These are phyloP conservation scores for Tragelaphus buxtoni DNA, from an alignment of 2,113 vertebrate genomes.

Conservation along the genomic window DNA sequence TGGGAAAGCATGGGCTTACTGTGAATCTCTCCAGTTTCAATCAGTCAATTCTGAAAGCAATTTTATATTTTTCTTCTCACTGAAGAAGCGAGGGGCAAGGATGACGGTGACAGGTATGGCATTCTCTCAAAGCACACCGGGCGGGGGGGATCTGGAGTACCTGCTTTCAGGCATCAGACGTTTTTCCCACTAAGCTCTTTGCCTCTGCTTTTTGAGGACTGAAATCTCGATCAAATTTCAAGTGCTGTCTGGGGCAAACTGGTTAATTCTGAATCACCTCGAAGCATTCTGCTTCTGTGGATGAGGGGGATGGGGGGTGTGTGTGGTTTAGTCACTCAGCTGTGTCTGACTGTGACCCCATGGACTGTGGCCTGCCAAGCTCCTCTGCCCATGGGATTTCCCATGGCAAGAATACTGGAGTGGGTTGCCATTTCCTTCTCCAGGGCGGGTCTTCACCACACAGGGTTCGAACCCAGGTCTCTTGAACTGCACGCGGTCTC, in stretches of 20 bases:
- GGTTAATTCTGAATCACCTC: neutral
- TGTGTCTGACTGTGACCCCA: neutral
- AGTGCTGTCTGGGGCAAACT: neutral
- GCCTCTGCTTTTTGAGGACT: neutral
- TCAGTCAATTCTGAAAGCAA: neutral
- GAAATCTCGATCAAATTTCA: neutral
- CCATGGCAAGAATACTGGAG: neutral
- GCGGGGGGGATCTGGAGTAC: neutral
- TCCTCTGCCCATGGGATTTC: neutral
- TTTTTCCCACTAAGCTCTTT: neutral
- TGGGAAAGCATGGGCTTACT: neutral
- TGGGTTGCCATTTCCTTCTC: neutral
- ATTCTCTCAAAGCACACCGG: neutral
- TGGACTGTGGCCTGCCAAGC: neutral
- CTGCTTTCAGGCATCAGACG: neutral
- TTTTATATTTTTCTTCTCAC: neutral
- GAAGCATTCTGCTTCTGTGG: neutral
- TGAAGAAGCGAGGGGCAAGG: neutral
- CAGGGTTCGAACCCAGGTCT: neutral
- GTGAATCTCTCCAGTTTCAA: neutral
- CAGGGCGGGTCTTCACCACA: neutral
- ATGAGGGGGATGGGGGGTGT: fast-evolving
- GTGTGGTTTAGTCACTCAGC: neutral
- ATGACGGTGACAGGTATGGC: neutral
- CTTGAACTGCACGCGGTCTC: neutral